phyloP scores from a whole-genome alignment of 2,888 invertebrate genomes.

The Drosophila rellima region DNA sequence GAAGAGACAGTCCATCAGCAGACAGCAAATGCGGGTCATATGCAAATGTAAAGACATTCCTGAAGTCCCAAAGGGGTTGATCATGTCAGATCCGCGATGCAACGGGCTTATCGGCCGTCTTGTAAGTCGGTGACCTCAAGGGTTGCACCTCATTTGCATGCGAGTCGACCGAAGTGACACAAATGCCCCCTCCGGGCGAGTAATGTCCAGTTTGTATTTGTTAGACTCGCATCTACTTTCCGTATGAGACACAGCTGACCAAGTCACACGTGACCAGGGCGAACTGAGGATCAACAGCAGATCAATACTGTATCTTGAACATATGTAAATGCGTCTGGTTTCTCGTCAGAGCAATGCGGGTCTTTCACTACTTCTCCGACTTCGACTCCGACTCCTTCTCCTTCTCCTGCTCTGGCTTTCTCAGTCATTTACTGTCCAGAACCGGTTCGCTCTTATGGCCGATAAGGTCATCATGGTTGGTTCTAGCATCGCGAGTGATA shows the following conservation, averaged over 20 bases:
- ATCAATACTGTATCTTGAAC: conserved; percentile 50
- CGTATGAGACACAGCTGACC: conserved; percentile 53
- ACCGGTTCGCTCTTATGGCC: conserved; percentile 75
- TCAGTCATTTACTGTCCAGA: conserved; percentile 74
- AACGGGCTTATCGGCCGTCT: conserved; percentile 41
- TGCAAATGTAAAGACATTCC: conserved; percentile 59
- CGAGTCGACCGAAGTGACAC: conserved; percentile 53
- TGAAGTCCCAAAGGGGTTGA: conserved; percentile 59
- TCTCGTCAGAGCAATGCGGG: conserved; percentile 61
- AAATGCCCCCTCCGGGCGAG: conserved; percentile 45
- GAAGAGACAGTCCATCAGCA: conserved; percentile 47
- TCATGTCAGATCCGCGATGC: conserved; percentile 25
- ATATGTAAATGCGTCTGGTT: conserved; percentile 47
- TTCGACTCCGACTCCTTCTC: conserved; percentile 21
- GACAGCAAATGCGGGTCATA: conserved; percentile 70
- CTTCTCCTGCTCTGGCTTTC: conserved; percentile 18
- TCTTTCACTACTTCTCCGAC: conserved; percentile 16
- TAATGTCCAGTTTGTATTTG: conserved; percentile 69
- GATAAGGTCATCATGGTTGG: conserved; percentile 72
- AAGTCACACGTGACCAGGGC: conserved; percentile 32
- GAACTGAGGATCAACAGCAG: conserved; percentile 32
- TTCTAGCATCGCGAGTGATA: conserved; percentile 38
- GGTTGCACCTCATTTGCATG: conserved; percentile 75
- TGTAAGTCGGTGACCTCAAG: conserved; percentile 71
- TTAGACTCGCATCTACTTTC: background rate